Evolutionary conservation across 2,113 vertebrate species (phyloP).

Genomic region (Gasterosteus aculeatus): DNA sequence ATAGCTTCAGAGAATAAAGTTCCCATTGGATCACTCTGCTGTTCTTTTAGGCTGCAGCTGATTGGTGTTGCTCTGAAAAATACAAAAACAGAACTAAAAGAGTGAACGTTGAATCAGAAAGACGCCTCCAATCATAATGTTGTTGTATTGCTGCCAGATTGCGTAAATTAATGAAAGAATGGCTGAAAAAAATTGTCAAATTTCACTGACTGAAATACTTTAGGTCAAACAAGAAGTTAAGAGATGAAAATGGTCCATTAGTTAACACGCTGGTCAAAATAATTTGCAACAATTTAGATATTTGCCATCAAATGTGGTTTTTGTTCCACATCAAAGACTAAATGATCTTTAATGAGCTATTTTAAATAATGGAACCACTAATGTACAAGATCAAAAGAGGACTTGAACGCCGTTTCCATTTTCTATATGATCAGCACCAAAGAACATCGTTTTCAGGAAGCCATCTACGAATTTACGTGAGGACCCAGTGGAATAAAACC

Average conservation of each 20-base stretch:
- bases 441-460: not conserved
- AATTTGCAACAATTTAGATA: not conserved
- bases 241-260: not conserved
- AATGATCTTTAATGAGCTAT: not conserved
- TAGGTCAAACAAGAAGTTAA: not conserved
- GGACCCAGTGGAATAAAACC: slow-evolving; percentile 23
- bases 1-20: slow-evolving; percentile 9
- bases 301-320: no score
- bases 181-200: not conserved
- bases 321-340: not conserved
- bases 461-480: not conserved
- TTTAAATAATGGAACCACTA: not conserved
- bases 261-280: not conserved
- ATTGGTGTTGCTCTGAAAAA: no score
- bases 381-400: not conserved
- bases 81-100: no score
- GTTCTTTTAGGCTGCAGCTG: no score
- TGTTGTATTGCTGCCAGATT: not conserved
- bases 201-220: not conserved
- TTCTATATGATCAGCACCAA: slow-evolving; percentile 3
- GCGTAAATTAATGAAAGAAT: no score
- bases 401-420: not conserved
- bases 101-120: no score
- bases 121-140: not conserved
- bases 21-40: slow-evolving; percentile 8